Conservation (phyloP, 2,888 invertebrate genomes). For the Dasypogon diadema region DNA sequence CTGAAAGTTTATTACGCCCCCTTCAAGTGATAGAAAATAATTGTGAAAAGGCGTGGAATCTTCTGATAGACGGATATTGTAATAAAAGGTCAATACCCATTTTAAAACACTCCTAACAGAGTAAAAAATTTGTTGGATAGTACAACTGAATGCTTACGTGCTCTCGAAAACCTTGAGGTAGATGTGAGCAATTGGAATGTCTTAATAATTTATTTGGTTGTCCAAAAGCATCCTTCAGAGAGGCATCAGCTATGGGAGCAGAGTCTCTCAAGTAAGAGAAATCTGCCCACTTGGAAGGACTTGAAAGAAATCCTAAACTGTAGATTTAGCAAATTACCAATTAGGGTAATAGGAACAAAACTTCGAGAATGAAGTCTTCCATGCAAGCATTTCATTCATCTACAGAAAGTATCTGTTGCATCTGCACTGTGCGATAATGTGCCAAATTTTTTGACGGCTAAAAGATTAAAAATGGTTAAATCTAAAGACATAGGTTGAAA, state of each 20-base stretch:
- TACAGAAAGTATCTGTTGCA: not conserved
- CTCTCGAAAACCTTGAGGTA: not conserved
- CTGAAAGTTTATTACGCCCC: not conserved
- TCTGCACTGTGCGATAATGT: not conserved
- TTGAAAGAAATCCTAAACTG: not conserved
- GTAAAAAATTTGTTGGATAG: not conserved
- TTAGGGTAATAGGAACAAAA: not conserved
- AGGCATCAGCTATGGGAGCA: conserved; percentile 7
- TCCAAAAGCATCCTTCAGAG: not conserved
- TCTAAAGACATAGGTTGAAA: not conserved
- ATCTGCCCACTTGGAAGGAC: not conserved
- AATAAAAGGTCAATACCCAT: too few species aligned
- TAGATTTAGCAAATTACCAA: not conserved
- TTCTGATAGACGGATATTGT: not conserved
- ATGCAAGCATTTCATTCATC: not conserved
- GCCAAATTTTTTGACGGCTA: not conserved
- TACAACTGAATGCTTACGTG: not conserved
- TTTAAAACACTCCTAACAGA: not conserved
- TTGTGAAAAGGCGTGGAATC: conserved; percentile 1
- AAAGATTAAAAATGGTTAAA: not conserved
- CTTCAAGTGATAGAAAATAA: not conserved
- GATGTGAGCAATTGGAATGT: not conserved
- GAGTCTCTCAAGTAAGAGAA: not conserved
- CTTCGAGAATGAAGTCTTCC: not conserved
- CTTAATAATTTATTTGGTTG: not conserved